A percentile compares a stretch with the other conserved stretches of the same genome.
Conservation (phyloP, 2,888 invertebrate species). For the Melikaiella ostensackeni region DNA sequence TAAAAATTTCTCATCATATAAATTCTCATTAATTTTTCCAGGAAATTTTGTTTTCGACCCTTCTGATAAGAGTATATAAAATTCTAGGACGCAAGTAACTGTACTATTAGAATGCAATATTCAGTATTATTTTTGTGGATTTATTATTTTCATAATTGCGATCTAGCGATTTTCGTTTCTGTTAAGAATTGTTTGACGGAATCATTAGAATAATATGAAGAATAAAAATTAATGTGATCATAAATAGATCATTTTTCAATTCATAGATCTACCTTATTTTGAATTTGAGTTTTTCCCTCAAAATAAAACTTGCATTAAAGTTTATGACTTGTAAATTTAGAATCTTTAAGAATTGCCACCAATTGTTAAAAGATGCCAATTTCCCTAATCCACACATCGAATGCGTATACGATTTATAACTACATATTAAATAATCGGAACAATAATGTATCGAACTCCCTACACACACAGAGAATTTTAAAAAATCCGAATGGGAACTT, state of each 20-base stretch:
- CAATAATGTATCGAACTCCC: background rate
- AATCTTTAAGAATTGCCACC: background rate
- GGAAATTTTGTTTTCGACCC: background rate
- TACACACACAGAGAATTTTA: background rate
- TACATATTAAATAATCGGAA: conserved; percentile 18
- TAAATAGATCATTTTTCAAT: too few relatives aligned
- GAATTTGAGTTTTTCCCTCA: background rate
- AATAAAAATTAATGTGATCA: too few relatives aligned
- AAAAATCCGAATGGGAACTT: conserved; percentile 21
- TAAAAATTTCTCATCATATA: background rate
- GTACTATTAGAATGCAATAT: background rate
- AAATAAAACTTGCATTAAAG: too few relatives aligned
- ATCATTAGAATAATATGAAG: too few relatives aligned
- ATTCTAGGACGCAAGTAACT: background rate
- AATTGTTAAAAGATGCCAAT: background rate
- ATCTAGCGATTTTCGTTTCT: background rate
- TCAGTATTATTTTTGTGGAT: background rate
- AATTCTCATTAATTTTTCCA: too few relatives aligned
- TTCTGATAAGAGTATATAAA: background rate
- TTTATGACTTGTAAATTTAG: background rate
- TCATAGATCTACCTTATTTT: too few relatives aligned
- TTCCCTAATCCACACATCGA: background rate
- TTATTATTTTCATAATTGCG: background rate
- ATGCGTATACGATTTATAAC: background rate
- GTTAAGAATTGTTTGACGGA: too few relatives aligned